Percentiles rank a stretch among this genome's conserved stretches.
These are phyloP conservation scores for Gisinianus flammeolus DNA, from an alignment of 2,888 invertebrate genomes.

Conservation along the genomic window DNA sequence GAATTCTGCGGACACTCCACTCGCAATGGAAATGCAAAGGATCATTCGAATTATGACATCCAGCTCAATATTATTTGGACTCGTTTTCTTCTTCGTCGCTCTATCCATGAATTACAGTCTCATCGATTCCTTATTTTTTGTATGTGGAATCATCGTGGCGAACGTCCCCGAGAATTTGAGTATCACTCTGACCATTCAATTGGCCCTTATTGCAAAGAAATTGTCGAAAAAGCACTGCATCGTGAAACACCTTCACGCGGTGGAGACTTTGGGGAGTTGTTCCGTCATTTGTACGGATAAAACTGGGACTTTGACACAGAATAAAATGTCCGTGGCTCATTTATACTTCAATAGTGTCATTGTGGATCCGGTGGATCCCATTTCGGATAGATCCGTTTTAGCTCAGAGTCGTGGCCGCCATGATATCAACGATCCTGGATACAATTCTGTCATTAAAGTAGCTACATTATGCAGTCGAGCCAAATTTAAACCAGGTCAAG, in stretches of 20 bases:
- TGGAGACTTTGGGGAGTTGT: constrained; percentile 50
- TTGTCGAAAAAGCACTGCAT: constrained; percentile 47
- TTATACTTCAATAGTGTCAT: too few relatives aligned
- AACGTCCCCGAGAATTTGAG: constrained; percentile 55
- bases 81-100: constrained; percentile 36
- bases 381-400: too few relatives aligned
- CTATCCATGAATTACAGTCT: constrained; percentile 42
- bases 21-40: constrained; percentile 35
- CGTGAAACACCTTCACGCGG: constrained; percentile 53
- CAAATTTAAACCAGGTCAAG: constrained; percentile 69
- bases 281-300: constrained; percentile 54
- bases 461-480: constrained; percentile 72
- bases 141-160: constrained; percentile 51
- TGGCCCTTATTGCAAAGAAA: constrained; percentile 49
- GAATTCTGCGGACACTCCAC: constrained; percentile 7
- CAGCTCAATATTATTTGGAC: constrained; percentile 19
- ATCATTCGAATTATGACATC: constrained; percentile 33
- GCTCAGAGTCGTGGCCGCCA: constrained; percentile 10
- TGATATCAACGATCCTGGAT: constrained; percentile 61
- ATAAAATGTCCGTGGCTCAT: constrained; percentile 9
- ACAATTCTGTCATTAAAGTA: constrained; percentile 67
- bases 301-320: constrained; percentile 55
- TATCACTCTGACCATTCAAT: constrained; percentile 50
- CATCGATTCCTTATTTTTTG: constrained; percentile 26
- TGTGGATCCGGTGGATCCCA: too few relatives aligned